Evolutionary conservation across 2,113 vertebrate species (phyloP).

Genomic region (Tyto alba): DNA sequence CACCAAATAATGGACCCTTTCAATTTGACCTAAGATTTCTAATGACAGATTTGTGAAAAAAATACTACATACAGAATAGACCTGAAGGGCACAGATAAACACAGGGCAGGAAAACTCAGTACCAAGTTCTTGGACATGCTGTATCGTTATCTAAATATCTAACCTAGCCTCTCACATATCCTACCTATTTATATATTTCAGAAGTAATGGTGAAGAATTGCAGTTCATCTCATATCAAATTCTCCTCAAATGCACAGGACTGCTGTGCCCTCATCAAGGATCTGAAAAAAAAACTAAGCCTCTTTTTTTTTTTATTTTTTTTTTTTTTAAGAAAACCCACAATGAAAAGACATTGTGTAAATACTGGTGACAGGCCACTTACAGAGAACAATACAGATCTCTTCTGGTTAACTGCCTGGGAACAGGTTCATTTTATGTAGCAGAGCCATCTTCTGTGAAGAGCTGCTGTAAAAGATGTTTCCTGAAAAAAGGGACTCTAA

Average conservation of each 20-base stretch:
- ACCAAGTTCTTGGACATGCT: background rate
- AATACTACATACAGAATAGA: background rate
- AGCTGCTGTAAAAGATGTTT: background rate
- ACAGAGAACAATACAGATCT: background rate
- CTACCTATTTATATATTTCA: background rate
- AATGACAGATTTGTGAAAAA: background rate
- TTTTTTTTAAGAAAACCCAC: background rate
- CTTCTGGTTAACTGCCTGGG: background rate
- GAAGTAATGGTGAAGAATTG: background rate
- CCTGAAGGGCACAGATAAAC: background rate
- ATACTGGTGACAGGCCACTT: background rate
- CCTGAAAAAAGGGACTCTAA: background rate
- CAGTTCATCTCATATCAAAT: background rate
- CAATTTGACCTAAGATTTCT: background rate
- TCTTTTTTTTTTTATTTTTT: background rate
- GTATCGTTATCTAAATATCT: background rate
- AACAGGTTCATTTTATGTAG: background rate
- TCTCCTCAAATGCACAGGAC: background rate
- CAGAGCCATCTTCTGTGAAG: background rate
- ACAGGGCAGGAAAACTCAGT: background rate
- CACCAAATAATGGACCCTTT: background rate
- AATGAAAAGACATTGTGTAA: background rate
- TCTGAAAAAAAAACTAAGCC: background rate
- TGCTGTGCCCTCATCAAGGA: background rate
- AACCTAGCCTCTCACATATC: background rate